Conservation (phyloP, 2,888 invertebrate species). For the Linyphia triangularis region DNA sequence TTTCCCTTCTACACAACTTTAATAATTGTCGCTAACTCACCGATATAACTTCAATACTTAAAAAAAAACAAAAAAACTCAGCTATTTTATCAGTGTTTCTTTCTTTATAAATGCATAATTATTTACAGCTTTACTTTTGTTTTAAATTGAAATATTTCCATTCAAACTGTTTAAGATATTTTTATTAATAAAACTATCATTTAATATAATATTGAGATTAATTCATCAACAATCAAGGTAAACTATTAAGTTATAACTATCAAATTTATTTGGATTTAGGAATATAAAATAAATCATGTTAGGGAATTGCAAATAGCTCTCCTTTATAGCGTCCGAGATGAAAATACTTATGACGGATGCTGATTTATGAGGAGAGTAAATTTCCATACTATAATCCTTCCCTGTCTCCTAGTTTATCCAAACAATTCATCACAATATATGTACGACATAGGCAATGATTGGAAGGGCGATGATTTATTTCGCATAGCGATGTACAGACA, state of each 20-base stretch:
- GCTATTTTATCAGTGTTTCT: too few species aligned
- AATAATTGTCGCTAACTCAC: too few species aligned
- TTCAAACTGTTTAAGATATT: too few species aligned
- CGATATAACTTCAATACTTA: too few species aligned
- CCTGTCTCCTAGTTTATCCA: background rate
- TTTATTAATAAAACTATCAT: too few species aligned
- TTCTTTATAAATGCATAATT: too few species aligned
- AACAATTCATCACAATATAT: conserved; percentile 31
- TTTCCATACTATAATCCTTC: background rate
- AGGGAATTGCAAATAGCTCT: background rate
- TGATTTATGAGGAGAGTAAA: background rate
- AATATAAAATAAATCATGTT: background rate
- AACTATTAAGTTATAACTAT: background rate
- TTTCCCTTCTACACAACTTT: too few species aligned
- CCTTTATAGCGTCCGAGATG: background rate
- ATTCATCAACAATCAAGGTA: too few species aligned
- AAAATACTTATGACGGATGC: background rate
- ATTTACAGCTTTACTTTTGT: too few species aligned
- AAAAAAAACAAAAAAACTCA: too few species aligned
- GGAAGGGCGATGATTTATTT: conserved; percentile 4
- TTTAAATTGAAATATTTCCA: too few species aligned
- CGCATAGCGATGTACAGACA: background rate
- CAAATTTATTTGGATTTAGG: background rate
- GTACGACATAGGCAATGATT: background rate
- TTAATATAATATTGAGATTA: too few species aligned